Percentiles rank a stretch among this genome's conserved stretches.
These are phyloP conservation scores for Drosophila littoralis DNA, from an alignment of 1,140 invertebrate genomes.

Conservation along the genomic window DNA sequence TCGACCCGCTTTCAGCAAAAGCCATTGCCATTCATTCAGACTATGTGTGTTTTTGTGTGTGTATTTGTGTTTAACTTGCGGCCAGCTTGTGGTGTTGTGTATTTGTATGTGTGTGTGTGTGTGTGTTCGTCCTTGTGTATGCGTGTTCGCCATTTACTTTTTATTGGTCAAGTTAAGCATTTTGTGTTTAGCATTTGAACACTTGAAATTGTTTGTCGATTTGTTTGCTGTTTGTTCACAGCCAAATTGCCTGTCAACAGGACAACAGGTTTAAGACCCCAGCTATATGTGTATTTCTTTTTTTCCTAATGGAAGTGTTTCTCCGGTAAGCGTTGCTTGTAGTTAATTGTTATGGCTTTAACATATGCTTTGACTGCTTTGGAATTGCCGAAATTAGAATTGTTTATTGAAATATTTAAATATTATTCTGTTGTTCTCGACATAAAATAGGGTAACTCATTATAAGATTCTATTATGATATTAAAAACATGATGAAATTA, in stretches of 20 bases:
- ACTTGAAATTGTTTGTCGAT: conserved; percentile 59
- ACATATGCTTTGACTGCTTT: background rate
- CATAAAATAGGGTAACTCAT: too few relatives aligned
- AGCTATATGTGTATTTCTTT: background rate
- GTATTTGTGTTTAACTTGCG: conserved; percentile 46
- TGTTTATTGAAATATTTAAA: background rate
- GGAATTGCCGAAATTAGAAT: background rate
- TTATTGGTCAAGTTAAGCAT: conserved; percentile 60
- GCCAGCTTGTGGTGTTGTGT: conserved; percentile 45
- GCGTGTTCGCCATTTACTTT: conserved; percentile 56
- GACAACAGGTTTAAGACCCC: conserved; percentile 25
- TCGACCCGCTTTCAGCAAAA: conserved; percentile 55
- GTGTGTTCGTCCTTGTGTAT: conserved; percentile 12
- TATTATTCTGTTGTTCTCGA: too few relatives aligned
- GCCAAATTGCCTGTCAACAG: conserved; percentile 33
- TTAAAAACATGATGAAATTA: too few relatives aligned
- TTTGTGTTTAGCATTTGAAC: conserved; percentile 57
- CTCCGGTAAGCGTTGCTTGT: background rate
- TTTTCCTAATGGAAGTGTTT: background rate
- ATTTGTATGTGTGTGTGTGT: conserved; percentile 10
- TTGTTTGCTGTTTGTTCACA: conserved; percentile 50
- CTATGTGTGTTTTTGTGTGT: conserved; percentile 33
- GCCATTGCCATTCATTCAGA: conserved; percentile 56
- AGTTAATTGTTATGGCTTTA: conserved; percentile 7
- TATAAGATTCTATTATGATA: too few relatives aligned